These are phyloP conservation scores for Lagodon rhomboides DNA, from an alignment of 2,797 vertebrate species.

Conservation along the genomic window DNA sequence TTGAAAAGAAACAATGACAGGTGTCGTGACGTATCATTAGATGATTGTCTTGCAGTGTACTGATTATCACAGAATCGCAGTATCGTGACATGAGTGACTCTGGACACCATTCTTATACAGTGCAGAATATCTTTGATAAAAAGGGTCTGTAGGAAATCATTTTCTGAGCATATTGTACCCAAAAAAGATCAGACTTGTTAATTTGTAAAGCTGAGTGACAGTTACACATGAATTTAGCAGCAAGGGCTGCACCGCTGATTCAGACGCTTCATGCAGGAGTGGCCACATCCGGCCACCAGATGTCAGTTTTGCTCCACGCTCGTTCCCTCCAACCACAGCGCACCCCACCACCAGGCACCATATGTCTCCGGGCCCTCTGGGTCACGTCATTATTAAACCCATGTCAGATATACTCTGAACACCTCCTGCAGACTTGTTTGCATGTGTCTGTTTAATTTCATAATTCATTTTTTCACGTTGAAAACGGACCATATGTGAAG, in stretches of 20 bases:
- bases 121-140: not conserved
- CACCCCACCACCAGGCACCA: constrained; percentile 6
- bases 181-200: not conserved
- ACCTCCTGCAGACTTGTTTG: constrained; percentile 28
- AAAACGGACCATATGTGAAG: constrained; percentile 2
- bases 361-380: constrained; percentile 16
- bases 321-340: not conserved
- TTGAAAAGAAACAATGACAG: too few species aligned
- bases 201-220: not conserved
- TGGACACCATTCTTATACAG: not conserved
- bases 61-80: too few species aligned
- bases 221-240: not conserved
- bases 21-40: too few species aligned
- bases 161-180: not conserved
- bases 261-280: not conserved
- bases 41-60: too few species aligned
- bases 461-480: constrained; percentile 6
- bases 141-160: not conserved
- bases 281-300: constrained; percentile 52
- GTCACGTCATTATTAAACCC: constrained; percentile 46
- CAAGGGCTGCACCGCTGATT: not conserved
- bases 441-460: constrained; percentile 19
- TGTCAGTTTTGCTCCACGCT: constrained; percentile 58
- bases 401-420: constrained; percentile 30
- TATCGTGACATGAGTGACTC: too few species aligned